Conservation (phyloP, 2,797 vertebrate genomes). For the Uromys caudimaculatus region DNA sequence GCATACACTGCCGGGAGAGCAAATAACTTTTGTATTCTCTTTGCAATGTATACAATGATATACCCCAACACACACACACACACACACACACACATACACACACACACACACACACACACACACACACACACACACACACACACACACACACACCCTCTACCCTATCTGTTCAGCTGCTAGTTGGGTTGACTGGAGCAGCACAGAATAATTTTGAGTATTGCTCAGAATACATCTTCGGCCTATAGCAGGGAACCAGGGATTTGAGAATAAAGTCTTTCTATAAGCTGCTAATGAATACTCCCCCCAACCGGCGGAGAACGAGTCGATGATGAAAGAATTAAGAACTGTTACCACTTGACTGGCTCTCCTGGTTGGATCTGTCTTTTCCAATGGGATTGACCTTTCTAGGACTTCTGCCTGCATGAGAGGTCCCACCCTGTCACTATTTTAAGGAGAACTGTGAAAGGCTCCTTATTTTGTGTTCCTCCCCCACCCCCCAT, state of each 20-base stretch:
- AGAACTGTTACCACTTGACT: constrained; percentile 64
- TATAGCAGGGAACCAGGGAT: not conserved
- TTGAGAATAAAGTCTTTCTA: constrained; percentile 41
- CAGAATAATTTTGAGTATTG: constrained; percentile 27
- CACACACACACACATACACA: too few species aligned
- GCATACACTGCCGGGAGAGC: not conserved
- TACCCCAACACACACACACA: not conserved
- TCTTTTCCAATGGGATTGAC: constrained; percentile 70
- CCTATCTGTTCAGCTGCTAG: not conserved
- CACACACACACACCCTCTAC: not conserved
- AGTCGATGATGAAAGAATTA: constrained; percentile 66
- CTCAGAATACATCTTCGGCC: not conserved
- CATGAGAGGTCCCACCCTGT: constrained; percentile 54
- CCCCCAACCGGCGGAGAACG: not conserved
- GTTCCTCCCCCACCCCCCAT: constrained; percentile 46
- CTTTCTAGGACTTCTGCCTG: constrained; percentile 72
- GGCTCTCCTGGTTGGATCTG: constrained; percentile 63
- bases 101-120: too few species aligned
- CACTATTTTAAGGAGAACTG: constrained; percentile 74
- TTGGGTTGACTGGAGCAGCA: constrained; percentile 24
- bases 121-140: too few species aligned
- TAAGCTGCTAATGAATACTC: constrained; percentile 56
- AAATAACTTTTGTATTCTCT: not conserved
- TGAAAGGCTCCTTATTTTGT: constrained; percentile 61
- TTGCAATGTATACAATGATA: constrained; percentile 55